Percentiles rank a stretch among this genome's conserved stretches.
Evolutionary conservation across 2,888 invertebrate species (phyloP).

Genomic region (Pollenia labialis): DNA sequence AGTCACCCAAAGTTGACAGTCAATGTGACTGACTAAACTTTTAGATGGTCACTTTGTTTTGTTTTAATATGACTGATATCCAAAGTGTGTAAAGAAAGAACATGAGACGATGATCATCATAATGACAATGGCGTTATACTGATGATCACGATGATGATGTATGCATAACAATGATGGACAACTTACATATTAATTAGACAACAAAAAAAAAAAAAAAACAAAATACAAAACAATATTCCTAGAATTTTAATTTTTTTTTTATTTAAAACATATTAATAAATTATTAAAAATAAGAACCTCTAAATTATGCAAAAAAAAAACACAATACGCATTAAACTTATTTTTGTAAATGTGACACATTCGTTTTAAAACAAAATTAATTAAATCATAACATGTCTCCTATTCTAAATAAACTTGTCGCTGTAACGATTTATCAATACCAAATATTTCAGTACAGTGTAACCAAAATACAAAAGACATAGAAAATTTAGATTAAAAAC

Average conservation of each 20-base stretch:
- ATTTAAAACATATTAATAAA: constrained; percentile 26
- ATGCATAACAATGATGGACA: constrained; percentile 50
- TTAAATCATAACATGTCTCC: constrained; percentile 51
- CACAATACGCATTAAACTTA: not conserved
- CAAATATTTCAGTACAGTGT: constrained; percentile 13
- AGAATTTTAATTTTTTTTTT: constrained; percentile 26
- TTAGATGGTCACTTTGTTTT: not conserved
- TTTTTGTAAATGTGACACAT: constrained; percentile 38
- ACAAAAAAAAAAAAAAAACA: constrained; percentile 5
- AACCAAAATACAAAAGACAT: not conserved
- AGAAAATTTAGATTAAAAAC: not conserved
- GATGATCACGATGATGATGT: constrained; percentile 8
- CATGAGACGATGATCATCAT: not conserved
- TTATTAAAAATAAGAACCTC: constrained; percentile 35
- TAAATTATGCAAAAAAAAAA: constrained; percentile 36
- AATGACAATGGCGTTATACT: not conserved
- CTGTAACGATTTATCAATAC: constrained; percentile 28
- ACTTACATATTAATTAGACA: constrained; percentile 29
- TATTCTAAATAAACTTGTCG: constrained; percentile 48
- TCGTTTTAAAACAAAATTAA: constrained; percentile 26
- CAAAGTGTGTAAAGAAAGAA: not conserved
- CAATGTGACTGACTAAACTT: not conserved
- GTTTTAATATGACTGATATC: not conserved
- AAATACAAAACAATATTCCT: not conserved
- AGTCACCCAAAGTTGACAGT: not conserved